phyloP scores from a whole-genome alignment of 2,888 invertebrate genomes.

The Prosopocoilus inquinatus region DNA sequence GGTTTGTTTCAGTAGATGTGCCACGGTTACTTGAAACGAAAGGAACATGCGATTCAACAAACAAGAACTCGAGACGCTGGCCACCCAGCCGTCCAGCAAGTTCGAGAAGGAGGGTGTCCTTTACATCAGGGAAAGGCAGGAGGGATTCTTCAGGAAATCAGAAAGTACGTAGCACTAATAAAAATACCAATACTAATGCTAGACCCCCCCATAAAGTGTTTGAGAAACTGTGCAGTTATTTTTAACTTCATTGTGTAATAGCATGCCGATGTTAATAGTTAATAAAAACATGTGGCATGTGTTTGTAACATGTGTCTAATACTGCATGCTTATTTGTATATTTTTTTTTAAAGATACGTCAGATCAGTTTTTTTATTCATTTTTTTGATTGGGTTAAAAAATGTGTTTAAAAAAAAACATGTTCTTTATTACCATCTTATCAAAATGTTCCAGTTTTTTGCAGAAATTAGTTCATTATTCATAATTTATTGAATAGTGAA shows the following conservation, averaged over 20 bases:
- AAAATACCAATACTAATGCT: too few species aligned
- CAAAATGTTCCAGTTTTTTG: too few species aligned
- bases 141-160: slow-evolving; percentile 86
- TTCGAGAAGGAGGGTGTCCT: slow-evolving; percentile 91
- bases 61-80: slow-evolving; percentile 80
- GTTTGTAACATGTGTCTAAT: slow-evolving; percentile 19
- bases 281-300: slow-evolving; percentile 20
- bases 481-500: too few species aligned
- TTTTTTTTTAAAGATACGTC: neutral
- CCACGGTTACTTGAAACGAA: neutral
- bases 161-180: slow-evolving; percentile 69
- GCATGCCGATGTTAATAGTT: slow-evolving; percentile 17
- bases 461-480: too few species aligned
- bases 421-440: too few species aligned
- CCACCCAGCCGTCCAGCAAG: slow-evolving; percentile 81
- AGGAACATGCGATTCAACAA: slow-evolving; percentile 83
- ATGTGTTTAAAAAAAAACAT: too few species aligned
- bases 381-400: too few species aligned
- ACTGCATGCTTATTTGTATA: slow-evolving; percentile 10
- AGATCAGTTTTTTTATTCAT: too few species aligned
- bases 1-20: neutral
- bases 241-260: neutral
- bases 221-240: neutral
- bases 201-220: too few species aligned
- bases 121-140: slow-evolving; percentile 82